Conservation (phyloP, 1,140 invertebrate species). For the Eueides isabella region DNA sequence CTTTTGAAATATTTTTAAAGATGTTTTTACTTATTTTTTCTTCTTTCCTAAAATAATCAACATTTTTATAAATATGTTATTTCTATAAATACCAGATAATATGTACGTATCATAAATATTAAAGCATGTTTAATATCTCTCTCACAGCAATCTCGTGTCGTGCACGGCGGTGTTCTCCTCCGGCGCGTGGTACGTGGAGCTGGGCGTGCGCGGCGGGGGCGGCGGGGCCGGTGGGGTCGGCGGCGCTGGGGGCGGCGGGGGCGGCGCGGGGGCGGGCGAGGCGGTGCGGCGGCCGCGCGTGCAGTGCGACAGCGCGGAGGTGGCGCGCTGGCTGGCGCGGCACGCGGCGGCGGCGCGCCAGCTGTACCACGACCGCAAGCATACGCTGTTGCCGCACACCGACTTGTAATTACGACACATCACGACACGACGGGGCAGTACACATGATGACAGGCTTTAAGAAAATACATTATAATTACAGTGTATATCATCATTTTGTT, state of each 20-base stretch:
- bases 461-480: no score
- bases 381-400: conserved; percentile 79
- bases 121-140: no score
- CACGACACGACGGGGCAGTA: no score
- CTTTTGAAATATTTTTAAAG: no score
- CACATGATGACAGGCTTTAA: no score
- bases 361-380: conserved; percentile 90
- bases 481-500: no score
- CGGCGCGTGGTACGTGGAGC: conserved; percentile 89
- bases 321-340: conserved; percentile 89
- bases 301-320: conserved; percentile 89
- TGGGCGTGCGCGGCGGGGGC: conserved; percentile 84
- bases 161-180: conserved; percentile 82
- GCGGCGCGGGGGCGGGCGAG: conserved; percentile 40
- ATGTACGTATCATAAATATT: no score
- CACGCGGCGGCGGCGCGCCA: conserved; percentile 92
- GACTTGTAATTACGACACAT: conserved; percentile 52
- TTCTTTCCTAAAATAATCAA: no score
- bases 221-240: conserved; percentile 70
- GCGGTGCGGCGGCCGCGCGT: conserved; percentile 89
- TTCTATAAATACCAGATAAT: no score
- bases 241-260: not conserved
- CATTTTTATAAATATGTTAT: no score
- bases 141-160: conserved; percentile 84
- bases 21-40: no score